Conservation (phyloP, 2,113 vertebrate genomes). For the Sciurus niger region DNA sequence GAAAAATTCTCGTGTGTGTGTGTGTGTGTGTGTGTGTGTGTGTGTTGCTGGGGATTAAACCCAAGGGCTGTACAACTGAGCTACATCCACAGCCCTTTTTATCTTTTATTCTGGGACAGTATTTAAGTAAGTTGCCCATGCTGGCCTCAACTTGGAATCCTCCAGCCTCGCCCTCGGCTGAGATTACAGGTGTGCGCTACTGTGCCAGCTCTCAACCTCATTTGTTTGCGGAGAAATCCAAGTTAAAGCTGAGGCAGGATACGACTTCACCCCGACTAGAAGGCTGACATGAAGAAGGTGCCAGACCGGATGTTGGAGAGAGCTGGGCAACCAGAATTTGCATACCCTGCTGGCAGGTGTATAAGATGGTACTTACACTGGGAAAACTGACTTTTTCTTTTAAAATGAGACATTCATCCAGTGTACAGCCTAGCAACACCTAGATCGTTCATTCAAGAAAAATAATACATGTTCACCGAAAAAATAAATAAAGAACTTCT, state of each 20-base stretch:
- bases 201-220: not conserved
- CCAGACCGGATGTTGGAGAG: not conserved
- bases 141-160: too few relatives aligned
- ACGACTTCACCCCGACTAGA: not conserved
- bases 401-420: rapidly evolving
- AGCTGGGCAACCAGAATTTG: not conserved
- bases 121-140: too few relatives aligned
- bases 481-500: not conserved
- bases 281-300: rapidly evolving
- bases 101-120: too few relatives aligned
- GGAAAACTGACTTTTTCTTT: not conserved
- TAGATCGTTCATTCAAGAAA: not conserved
- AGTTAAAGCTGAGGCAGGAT: not conserved
- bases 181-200: too few relatives aligned
- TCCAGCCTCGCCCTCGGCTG: too few relatives aligned
- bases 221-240: not conserved
- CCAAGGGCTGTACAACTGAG: too few relatives aligned
- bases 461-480: not conserved
- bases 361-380: not conserved
- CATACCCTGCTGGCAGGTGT: rapidly evolving
- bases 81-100: too few relatives aligned
- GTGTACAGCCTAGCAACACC: not conserved
- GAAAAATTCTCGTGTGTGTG: not conserved
- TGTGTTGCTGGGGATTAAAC: too few relatives aligned
- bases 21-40: too few relatives aligned